Conservation (phyloP, 2,888 invertebrate genomes). For the Formica aserva region DNA sequence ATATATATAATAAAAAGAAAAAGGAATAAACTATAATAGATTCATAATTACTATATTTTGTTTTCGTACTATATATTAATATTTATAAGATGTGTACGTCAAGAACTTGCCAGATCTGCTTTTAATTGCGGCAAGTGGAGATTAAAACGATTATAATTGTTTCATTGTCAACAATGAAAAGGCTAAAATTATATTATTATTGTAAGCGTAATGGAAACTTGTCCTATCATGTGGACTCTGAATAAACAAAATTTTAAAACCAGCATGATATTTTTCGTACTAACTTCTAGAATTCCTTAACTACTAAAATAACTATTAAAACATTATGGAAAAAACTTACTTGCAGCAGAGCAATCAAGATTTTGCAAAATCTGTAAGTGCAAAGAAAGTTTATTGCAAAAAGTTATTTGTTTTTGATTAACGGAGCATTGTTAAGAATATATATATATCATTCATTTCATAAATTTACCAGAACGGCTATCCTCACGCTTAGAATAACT, state of each 20-base stretch:
- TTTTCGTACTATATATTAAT: not conserved
- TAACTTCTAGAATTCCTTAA: not conserved
- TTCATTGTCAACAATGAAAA: no score
- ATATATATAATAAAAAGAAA: no score
- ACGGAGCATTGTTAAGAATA: no score
- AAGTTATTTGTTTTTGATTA: no score
- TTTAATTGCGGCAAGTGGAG: not conserved
- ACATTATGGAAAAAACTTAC: no score
- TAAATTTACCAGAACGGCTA: no score
- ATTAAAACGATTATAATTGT: not conserved
- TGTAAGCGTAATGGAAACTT: not conserved
- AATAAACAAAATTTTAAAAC: not conserved
- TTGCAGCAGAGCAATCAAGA: no score
- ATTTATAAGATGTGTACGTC: not conserved
- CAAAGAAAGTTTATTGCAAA: not conserved
- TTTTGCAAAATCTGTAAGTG: no score
- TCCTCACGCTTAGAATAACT: no score
- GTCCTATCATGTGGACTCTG: not conserved
- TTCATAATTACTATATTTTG: not conserved
- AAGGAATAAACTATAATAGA: no score
- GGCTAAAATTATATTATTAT: not conserved
- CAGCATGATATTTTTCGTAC: not conserved
- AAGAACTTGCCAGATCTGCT: not conserved
- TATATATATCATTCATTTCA: no score
- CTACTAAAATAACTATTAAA: not conserved